Evolutionary conservation across 1,140 invertebrate species (phyloP), one percentile per base, ranked within the genome.

Genomic region (Leptinotarsa defecta): DNA sequence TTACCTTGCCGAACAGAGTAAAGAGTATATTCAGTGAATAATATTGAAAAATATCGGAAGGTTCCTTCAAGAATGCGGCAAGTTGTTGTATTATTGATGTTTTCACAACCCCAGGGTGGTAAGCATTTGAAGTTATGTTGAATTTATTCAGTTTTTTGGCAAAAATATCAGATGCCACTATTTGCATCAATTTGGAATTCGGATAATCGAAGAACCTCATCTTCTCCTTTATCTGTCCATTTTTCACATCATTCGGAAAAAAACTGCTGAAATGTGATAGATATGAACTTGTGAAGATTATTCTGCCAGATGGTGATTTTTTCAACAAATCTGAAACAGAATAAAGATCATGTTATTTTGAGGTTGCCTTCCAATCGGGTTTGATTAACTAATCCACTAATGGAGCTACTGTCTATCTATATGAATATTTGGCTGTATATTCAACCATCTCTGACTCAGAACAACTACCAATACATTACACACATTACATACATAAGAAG

Each of bases 71-170:
- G 3, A 43, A 43, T 43, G 34, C 8, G 34, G 8, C 2, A 11
- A 43, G 2, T 43, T 43, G 34, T 43, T 8, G 2, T 11, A 43
- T 0, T n/a, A 69, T 69, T 48, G 20, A 1, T 13, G 68, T 69
- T 48, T 48, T 49, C 6, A 48, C 68, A 19, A 69, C n/a, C n/a
- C 68, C 68, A 13, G 68, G 68, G 15, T 69, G 68, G 68, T 69
- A 69, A 69, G 20, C n/a, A 34, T 69, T 69, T 3, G 27, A 19
- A 48, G 24, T 69, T 17, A 69, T 69, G 48, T 69, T 69, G 20
- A 20, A 69, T 69, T 48, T 34, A 19, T 69, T 52, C 8, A 69
- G 68, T 49, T 69, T 69, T 5, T 13, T n/a, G 17, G 68, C 68
- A 48, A 69, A 69, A n/a, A 69, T 48, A 13, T 69, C 68, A 13